Evolutionary conservation across 2,113 vertebrate genomes (phyloP), one percentile per base, ranked within the genome.

Genomic region (Laticauda laticaudata): DNA sequence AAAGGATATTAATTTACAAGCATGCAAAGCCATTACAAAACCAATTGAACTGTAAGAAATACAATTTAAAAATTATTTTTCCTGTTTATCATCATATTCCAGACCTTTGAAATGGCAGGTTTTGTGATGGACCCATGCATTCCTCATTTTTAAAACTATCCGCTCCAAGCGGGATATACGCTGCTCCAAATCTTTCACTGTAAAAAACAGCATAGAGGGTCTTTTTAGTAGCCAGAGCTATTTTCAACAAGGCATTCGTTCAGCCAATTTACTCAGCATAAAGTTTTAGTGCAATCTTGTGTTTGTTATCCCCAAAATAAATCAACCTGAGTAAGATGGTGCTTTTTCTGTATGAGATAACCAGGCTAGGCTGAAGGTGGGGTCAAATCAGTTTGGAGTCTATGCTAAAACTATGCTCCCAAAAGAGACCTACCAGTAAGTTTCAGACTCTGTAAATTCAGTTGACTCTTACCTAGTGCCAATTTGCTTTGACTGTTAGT

Each of bases 141-240:
- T 92, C 56, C 85, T 92, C 91, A 92, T 92, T 92, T 92, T 92
- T 53, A 92, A 64, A 92, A 92, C 91, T 34, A 92, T 64, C 6
- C 45, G 43, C 57, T 92, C 91, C 86, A 92, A 87, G 45, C 45
- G 57, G 86, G 91, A 64, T n/a, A 92, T 87, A 51, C 91, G 91
- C 23, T 87, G 43, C 45, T 92, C 91, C 87, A 92, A 92, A 53
- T 87, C 86, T 87, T 18, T 87, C 91, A 92, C 91, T 92, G 86
- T 39, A 92, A 92, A 51, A 7, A 92, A 64, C 20, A 64, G 15
- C 24, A 57, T 4, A 81, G 34, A 39, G 75, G 75, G 3, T 1
- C n/a, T 48, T 91, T 91, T 92, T 29, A 92, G 57, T 92, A 34
- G 10, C 10, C 59, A 55, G 3, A 48, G 57, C n/a, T 59, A 20